Base-by-base conservation (phyloP, 2,888 invertebrate genomes). In the Pomacea canaliculata region DNA sequence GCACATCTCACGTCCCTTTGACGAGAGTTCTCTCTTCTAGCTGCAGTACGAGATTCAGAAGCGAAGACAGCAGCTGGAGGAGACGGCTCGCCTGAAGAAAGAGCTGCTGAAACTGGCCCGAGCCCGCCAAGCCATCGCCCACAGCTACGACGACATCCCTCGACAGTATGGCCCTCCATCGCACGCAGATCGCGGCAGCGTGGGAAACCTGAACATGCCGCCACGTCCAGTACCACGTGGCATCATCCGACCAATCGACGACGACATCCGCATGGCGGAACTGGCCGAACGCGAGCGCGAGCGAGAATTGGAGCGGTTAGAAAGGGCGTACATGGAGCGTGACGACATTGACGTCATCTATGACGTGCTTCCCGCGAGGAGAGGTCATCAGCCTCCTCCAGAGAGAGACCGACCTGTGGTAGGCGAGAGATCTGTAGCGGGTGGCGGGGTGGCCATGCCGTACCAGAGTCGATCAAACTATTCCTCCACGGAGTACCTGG, bases 11-110 rank as follows among this genome's bases (percentile, higher is more conserved):
- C 8, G 4, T 3, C 1, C 8, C 0, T 56, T 16, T 56, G 51
- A 56, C 51, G 51, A 37, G 37, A 0, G 16, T 9, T 66, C 7
- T 68, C 48, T 37, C 48, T n/a, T 63, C 19, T 91, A 93, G 81
- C 92, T 94, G 77, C 93, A 93, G 82, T 92, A 92, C 67, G 94
- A 94, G 86, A 93, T 94, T 78, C 93, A 93, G 18, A 90, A 93
- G 73, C 89, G 94, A n/a, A 91, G 93, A 68, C 92, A 92, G 82
- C 93, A 93, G 83, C 92, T 94, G 78, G 93, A 93, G 82, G 93
- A 93, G 81, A 92, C 92, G 79, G 91, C 92, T n/a, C 90, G 92
- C 13, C 87, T 92, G 60, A 82, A 84, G 79, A 91, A 92, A 70
- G 93, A 93, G 83, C 87, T 93, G 27, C 86, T 92, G 70, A 91